Percentiles rank a stretch among this genome's conserved stretches.
Conservation (phyloP, 2,113 vertebrate species). For the Melospiza melodia region DNA sequence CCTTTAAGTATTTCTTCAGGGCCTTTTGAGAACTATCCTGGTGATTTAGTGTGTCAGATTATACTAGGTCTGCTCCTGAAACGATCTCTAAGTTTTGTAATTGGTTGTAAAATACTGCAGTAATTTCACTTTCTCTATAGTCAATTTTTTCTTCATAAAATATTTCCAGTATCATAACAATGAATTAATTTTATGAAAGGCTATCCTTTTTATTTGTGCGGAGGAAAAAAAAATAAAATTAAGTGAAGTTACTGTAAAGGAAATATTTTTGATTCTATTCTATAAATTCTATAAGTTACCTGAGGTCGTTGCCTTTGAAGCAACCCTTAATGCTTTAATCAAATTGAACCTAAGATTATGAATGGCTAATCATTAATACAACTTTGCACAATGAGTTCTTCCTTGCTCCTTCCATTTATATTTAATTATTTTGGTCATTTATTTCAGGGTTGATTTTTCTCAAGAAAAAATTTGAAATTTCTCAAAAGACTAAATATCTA, state of each 20-base stretch:
- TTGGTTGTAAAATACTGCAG: background rate
- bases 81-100: background rate
- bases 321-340: background rate
- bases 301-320: background rate
- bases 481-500: background rate
- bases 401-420: background rate
- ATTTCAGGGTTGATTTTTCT: background rate
- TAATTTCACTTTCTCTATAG: background rate
- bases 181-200: background rate
- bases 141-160: background rate
- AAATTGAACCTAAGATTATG: background rate
- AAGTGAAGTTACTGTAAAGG: background rate
- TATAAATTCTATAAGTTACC: background rate
- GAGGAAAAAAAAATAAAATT: background rate
- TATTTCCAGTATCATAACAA: background rate
- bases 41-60: constrained; percentile 9
- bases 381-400: background rate
- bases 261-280: background rate
- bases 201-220: background rate
- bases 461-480: background rate
- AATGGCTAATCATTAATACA: background rate
- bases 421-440: background rate
- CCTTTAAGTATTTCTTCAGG: background rate
- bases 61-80: background rate
- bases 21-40: background rate